A percentile compares a stretch with the other conserved stretches of the same genome.
Evolutionary conservation across 1,140 invertebrate species (phyloP).

Genomic region (Leptoteleia sp.): DNA sequence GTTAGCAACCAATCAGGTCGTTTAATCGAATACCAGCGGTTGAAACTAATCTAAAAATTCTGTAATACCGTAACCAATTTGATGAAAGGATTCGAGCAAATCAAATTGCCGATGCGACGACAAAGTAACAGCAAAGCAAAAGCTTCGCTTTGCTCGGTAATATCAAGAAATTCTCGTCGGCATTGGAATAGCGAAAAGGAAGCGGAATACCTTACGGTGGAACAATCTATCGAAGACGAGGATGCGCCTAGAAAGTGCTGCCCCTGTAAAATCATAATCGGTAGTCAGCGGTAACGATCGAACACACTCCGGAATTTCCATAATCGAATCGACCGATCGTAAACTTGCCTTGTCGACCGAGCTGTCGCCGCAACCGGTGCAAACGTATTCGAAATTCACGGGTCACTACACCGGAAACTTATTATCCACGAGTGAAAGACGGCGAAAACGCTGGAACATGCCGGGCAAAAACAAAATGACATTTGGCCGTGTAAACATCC

Average conservation of each 20-base stretch:
- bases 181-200: conserved; percentile 24
- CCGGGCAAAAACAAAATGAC: conserved; percentile 58
- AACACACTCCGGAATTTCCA: conserved; percentile 74
- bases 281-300: conserved; percentile 69
- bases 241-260: conserved; percentile 39
- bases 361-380: conserved; percentile 78
- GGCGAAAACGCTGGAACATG: conserved; percentile 44
- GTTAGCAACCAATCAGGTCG: conserved; percentile 31
- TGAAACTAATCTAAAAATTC: conserved; percentile 45
- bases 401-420: conserved; percentile 77
- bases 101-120: conserved; percentile 52
- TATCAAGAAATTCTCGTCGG: conserved; percentile 52
- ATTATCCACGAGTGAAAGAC: conserved; percentile 69
- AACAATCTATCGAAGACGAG: conserved; percentile 51
- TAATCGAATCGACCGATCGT: conserved; percentile 76
- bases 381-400: conserved; percentile 78
- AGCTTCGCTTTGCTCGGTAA: conserved; percentile 28
- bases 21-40: conserved; percentile 20
- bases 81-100: conserved; percentile 4
- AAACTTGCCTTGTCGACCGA: conserved; percentile 77
- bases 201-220: conserved; percentile 36
- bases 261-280: conserved; percentile 65
- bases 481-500: conserved; percentile 47
- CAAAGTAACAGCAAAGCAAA: conserved; percentile 52
- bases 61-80: conserved; percentile 40